phyloP scores from a whole-genome alignment of 1,140 invertebrate species.

The Vollenhovia emeryi region DNA sequence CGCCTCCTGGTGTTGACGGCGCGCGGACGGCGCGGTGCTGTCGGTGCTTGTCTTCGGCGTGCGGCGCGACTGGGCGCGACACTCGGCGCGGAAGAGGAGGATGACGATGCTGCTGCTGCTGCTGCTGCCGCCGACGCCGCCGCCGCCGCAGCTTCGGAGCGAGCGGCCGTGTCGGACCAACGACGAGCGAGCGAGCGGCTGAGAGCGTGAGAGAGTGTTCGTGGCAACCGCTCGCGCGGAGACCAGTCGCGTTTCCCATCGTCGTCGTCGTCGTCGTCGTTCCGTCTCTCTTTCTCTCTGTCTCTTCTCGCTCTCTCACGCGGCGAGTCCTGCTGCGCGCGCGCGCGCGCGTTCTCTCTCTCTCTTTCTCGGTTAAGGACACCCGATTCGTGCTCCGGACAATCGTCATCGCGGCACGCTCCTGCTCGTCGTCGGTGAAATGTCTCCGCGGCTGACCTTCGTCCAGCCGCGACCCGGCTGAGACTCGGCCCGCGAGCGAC shows the following conservation, averaged over 20 bases:
- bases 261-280: neutral
- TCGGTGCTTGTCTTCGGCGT: slow-evolving; percentile 55
- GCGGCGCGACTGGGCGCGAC: slow-evolving; percentile 59
- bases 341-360: slow-evolving; percentile 14
- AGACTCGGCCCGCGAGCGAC: neutral
- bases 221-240: neutral
- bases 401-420: slow-evolving; percentile 11
- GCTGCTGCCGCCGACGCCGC: slow-evolving; percentile 38
- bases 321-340: slow-evolving; percentile 4
- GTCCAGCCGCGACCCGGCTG: slow-evolving; percentile 3
- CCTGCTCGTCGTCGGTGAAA: neutral
- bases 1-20: slow-evolving; percentile 72
- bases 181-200: slow-evolving; percentile 33
- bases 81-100: slow-evolving; percentile 59
- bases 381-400: slow-evolving; percentile 18
- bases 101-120: slow-evolving; percentile 64
- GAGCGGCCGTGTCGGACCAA: neutral
- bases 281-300: neutral
- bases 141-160: slow-evolving; percentile 47
- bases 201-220: slow-evolving; percentile 50
- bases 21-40: slow-evolving; percentile 61
- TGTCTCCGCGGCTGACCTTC: neutral
- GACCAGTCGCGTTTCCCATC: slow-evolving; percentile 26
- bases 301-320: neutral
- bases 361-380: slow-evolving; percentile 19